phyloP scores from a whole-genome alignment of 2,797 vertebrate species.

The Balearica regulorum region DNA sequence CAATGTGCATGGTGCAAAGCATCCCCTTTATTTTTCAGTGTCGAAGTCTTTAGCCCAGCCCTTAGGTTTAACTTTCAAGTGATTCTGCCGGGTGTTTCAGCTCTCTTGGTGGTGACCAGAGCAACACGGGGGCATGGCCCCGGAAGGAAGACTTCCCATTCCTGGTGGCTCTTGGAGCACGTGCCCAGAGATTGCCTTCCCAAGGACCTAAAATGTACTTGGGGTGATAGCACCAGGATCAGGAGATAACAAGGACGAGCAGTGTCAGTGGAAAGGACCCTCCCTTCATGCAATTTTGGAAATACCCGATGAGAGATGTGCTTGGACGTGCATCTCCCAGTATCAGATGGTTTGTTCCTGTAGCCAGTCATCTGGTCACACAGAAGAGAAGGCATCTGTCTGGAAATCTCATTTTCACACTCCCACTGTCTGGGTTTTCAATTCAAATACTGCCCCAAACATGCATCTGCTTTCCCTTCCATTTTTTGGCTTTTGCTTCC shows the following conservation, averaged over 20 bases:
- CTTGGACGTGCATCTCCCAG: not conserved
- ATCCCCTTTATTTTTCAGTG: not conserved
- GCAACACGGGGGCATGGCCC: accelerated
- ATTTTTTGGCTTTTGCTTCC: not conserved
- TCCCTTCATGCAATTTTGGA: not conserved
- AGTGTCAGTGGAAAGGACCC: not conserved
- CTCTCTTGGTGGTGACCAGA: not conserved
- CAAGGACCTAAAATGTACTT: not conserved
- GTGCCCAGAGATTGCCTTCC: not conserved
- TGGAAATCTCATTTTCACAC: constrained; percentile 44
- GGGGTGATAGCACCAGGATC: not conserved
- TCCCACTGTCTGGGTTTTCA: constrained; percentile 15
- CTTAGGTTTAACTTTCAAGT: not conserved
- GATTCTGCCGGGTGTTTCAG: not conserved
- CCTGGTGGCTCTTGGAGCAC: not conserved
- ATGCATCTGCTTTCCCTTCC: constrained; percentile 12
- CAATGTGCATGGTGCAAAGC: not conserved
- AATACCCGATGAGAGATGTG: not conserved
- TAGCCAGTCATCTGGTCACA: constrained; percentile 1
- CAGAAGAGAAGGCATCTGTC: not conserved
- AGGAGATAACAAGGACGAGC: not conserved
- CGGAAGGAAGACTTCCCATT: not conserved
- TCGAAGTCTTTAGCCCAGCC: not conserved
- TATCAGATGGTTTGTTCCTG: not conserved
- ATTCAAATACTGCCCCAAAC: constrained; percentile 11